phyloP scores from a whole-genome alignment of 1,140 invertebrate genomes.

The Heliconius hermathena region DNA sequence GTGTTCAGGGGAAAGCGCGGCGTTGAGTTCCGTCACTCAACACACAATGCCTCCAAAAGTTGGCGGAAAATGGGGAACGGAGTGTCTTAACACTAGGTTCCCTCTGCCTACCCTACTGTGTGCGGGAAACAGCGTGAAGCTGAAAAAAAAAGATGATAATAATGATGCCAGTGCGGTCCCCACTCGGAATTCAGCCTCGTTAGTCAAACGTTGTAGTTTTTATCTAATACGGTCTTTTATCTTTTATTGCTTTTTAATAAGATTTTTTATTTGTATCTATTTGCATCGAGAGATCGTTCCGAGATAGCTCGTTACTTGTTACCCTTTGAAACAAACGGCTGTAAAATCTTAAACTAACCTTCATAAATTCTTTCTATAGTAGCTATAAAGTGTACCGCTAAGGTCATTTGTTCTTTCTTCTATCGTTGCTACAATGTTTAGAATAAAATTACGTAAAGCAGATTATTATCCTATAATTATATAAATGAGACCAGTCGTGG shows the following conservation, averaged over 20 bases:
- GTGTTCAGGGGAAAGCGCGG: no score
- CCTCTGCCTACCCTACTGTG: no score
- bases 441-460: not conserved
- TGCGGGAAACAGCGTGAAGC: no score
- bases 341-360: slow-evolving; percentile 10
- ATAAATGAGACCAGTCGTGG: no score
- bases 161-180: no score
- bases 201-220: not conserved
- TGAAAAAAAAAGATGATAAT: no score
- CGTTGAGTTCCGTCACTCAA: no score
- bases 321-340: not conserved
- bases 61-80: no score
- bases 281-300: not conserved
- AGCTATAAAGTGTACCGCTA: not conserved
- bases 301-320: not conserved
- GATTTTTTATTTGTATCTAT: not conserved
- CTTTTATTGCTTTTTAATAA: not conserved
- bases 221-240: not conserved
- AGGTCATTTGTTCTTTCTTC: not conserved
- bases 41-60: no score
- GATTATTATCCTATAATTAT: not conserved
- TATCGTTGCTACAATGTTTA: not conserved
- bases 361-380: not conserved
- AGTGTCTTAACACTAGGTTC: no score
- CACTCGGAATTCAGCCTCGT: no score